Base-by-base conservation (phyloP, 1,140 invertebrate species). In the Drosophila nasuta region DNA sequence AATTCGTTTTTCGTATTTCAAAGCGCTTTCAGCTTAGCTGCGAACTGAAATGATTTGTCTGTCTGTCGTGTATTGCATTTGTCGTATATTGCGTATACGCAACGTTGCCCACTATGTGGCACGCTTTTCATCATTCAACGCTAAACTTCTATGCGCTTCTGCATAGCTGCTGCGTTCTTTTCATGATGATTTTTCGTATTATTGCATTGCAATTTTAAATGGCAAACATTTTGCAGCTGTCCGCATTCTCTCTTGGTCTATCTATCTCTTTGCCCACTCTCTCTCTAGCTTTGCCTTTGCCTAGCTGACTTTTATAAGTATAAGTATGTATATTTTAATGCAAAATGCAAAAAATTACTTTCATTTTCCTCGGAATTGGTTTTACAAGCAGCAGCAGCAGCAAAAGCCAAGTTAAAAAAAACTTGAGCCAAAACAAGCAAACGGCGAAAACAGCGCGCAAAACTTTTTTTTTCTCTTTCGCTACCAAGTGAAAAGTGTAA, bases 351-450 rank as follows among this genome's bases (percentile, higher is more conserved):
- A 74, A 89, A 89, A 89, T 89, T 89, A 89, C 85, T 89, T 89
- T 89, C 85, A 89, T 89, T 89, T 89, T 90, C 71, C 78, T 81
- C 48, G 78, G 78, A 88, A 88, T 88, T 88, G 85, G 85, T 89
- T 89, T 90, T 89, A 89, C 81, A 88, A 89, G 85, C 73, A 71
- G 49, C 28, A 58, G 46, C 15, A 67, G 30, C 57, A 58, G 45
- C 71, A 78, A 77, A 79, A 82, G 69, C 52, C 60, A 71, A 71
- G 68, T 51, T 71, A 65, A 64, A 71, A 71, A 71, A 71, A 71
- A 71, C 60, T 82, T 69, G 68, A 64, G 75, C 60, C 71, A 86
- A 81, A 75, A 81, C 70, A 85, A 83, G 79, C 54, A 71, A 59
- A 68, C 49, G 62, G 65, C 64, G 64, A 67, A 69, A 85, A 69